Conservation (phyloP, 2,888 invertebrate genomes). For the Leucozona laternaria region DNA sequence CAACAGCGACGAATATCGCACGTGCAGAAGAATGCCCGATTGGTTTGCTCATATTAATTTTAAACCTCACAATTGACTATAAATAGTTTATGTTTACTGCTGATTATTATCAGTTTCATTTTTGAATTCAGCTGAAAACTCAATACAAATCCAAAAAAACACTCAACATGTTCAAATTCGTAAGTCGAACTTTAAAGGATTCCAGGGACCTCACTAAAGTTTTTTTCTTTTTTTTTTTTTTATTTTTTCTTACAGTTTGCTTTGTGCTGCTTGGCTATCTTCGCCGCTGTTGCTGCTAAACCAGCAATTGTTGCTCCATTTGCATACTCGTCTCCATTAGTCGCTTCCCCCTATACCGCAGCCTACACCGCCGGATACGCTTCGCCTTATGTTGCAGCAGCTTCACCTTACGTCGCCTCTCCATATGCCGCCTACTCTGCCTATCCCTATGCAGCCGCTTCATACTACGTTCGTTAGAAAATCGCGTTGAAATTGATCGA, state of each 20-base stretch:
- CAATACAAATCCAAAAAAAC: too few species aligned
- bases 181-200: conserved; percentile 76
- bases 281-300: conserved; percentile 41
- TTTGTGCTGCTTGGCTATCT: conserved; percentile 71
- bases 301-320: conserved; percentile 32
- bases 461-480: conserved; percentile 56
- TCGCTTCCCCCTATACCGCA: conserved; percentile 75
- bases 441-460: conserved; percentile 51
- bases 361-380: conserved; percentile 70
- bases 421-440: conserved; percentile 50
- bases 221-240: background rate
- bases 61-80: background rate
- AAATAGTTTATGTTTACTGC: background rate
- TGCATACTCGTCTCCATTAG: conserved; percentile 55
- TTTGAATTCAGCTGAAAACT: conserved; percentile 20
- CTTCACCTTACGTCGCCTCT: conserved; percentile 20
- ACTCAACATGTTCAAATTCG: conserved; percentile 81
- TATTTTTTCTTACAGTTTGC: conserved; percentile 55
- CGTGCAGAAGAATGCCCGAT: conserved; percentile 15
- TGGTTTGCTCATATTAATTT: background rate
- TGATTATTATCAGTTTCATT: conserved; percentile 27
- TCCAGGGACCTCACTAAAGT: background rate
- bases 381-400: conserved; percentile 74
- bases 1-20: background rate
- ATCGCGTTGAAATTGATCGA: background rate